These are phyloP conservation scores for Carterocephalus palaemon DNA, from an alignment of 2,888 invertebrate species.

Conservation along the genomic window DNA sequence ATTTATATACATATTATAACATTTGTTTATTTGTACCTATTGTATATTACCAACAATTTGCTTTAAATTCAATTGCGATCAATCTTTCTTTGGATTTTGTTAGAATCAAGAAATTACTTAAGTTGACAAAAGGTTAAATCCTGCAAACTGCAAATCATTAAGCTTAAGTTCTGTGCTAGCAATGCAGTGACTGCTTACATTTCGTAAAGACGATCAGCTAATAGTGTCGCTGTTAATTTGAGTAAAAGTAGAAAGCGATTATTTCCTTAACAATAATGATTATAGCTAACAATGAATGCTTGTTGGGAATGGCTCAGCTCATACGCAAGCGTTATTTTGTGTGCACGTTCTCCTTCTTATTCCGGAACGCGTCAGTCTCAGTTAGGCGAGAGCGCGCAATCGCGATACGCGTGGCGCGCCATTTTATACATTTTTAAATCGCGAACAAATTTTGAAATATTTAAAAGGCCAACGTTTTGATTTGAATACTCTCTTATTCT, in stretches of 20 bases:
- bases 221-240: too few species aligned
- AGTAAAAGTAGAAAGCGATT: conserved; percentile 19
- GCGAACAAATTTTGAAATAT: conserved; percentile 30
- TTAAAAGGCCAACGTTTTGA: conserved; percentile 30
- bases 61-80: too few species aligned
- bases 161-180: background rate
- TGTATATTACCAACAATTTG: too few species aligned
- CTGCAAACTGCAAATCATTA: too few species aligned
- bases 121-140: too few species aligned
- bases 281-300: conserved; percentile 26
- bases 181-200: background rate
- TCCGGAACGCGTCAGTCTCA: conserved; percentile 34
- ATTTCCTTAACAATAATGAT: conserved; percentile 15
- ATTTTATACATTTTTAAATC: conserved; percentile 31
- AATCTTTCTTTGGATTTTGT: too few species aligned
- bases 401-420: conserved; percentile 37
- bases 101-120: too few species aligned
- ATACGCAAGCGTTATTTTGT: conserved; percentile 29
- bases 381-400: conserved; percentile 42
- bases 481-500: conserved; percentile 26
- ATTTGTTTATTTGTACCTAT: too few species aligned
- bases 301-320: conserved; percentile 28
- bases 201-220: too few species aligned
- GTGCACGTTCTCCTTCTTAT: conserved; percentile 35
- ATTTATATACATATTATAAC: too few species aligned